Evolutionary conservation across 92 coral and sea anemone genomes (phyloP), one percentile per base, ranked within the genome.

Genomic region (Epizoanthus stellaris): DNA sequence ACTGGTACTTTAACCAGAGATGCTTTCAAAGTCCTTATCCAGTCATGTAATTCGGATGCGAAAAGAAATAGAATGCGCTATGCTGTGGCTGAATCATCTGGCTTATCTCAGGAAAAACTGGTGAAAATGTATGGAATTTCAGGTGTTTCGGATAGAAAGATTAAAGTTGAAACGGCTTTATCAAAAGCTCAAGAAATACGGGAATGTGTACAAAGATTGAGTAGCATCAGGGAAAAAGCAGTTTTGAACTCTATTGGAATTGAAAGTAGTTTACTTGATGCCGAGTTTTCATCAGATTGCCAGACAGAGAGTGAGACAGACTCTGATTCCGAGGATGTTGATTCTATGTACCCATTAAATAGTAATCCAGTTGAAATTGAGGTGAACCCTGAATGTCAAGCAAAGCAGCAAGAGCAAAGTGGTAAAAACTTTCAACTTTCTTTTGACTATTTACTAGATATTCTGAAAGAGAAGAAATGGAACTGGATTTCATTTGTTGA

Each of bases 181-280:
- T 15, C 77, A 59, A 71, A 63, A 73, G 80, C 82, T 38, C 34
- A 19, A 63, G 90, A 87, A 71, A 81, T 87, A 43, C 71, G 87
- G 80, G 87, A 81, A 68, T 53, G 72, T 71, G 84, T 75, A 6
- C 72, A 87, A 19, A 56, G 75, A 87, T 68, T 87, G 19, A 71
- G 77, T 30, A 54, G 75, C 70, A 73, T 81, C 86, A 87, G 64
- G 49, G 90, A 87, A 74, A 40, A 71, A 65, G 90, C 87, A 19
- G 69, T 87, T 64, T 70, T 87, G 21, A 64, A 64, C 54, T 87
- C 90, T 40, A 70, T 87, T 57, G 90, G 90, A 56, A 61, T 87
- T 40, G 82, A 81, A 19, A 23, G 62, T 59, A 25, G 77, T 70
- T 54, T 49, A 40, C 56, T 40, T 13, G 73, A 81, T 75, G 34